Evolutionary conservation across 2,113 vertebrate species (phyloP).

Genomic region (Tonatia bakeri): DNA sequence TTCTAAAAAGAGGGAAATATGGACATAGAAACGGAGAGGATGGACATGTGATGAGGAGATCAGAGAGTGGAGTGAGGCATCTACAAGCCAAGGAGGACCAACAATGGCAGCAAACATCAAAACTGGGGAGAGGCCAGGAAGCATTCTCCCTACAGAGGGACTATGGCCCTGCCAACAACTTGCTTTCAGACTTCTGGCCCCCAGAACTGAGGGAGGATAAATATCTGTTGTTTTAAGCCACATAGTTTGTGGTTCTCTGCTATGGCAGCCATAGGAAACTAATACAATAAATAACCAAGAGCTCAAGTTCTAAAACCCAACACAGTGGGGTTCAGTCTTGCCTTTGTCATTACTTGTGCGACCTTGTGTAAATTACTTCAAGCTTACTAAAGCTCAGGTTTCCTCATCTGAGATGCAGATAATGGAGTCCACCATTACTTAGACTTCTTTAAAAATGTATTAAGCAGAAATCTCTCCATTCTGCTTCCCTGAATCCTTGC

Average conservation of each 20-base stretch:
- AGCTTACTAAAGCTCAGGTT: not conserved
- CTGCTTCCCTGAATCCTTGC: not conserved
- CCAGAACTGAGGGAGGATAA: not conserved
- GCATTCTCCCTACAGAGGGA: not conserved
- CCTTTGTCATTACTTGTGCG: not conserved
- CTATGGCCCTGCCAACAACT: not conserved
- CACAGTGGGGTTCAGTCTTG: not conserved
- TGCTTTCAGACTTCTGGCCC: not conserved
- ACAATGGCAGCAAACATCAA: not conserved
- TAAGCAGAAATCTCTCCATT: not conserved
- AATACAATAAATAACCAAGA: not conserved
- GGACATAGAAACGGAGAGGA: not conserved
- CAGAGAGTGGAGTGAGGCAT: not conserved
- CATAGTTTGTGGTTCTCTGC: not conserved
- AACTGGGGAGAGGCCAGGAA: too few species aligned
- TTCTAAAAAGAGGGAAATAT: not conserved
- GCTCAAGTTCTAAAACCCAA: not conserved
- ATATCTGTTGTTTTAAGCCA: not conserved
- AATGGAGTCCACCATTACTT: rapidly evolving
- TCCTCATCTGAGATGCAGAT: not conserved
- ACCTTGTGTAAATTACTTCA: not conserved
- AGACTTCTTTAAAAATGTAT: not conserved
- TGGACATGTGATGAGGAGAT: rapidly evolving
- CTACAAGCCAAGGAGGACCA: not conserved
- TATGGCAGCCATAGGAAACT: not conserved